phyloP scores from a whole-genome alignment of 2,888 invertebrate genomes.

The Harpagoxenus sublaevis region DNA sequence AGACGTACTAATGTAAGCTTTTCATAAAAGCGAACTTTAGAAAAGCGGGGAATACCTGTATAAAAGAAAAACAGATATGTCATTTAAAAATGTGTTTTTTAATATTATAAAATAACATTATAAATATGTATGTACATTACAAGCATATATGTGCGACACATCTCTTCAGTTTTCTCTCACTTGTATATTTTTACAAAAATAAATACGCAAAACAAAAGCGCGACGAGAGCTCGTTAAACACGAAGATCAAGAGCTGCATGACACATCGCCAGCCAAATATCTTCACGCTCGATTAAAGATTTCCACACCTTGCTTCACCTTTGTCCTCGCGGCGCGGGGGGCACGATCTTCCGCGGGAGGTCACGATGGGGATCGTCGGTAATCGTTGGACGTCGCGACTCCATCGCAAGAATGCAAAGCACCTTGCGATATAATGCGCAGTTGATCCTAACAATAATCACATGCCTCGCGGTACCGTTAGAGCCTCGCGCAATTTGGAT shows the following conservation, averaged over 20 bases:
- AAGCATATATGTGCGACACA: background rate
- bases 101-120: background rate
- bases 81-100: background rate
- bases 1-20: too few relatives aligned
- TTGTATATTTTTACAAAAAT: background rate
- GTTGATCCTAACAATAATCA: conserved; percentile 61
- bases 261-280: conserved; percentile 5
- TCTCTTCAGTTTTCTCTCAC: background rate
- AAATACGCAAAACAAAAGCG: background rate
- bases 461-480: conserved; percentile 68
- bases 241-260: background rate
- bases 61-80: background rate
- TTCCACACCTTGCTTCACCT: conserved; percentile 33
- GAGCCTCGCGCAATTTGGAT: conserved; percentile 55
- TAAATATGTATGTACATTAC: background rate
- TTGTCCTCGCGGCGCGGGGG: conserved; percentile 11
- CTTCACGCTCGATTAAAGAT: conserved; percentile 46
- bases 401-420: conserved; percentile 49
- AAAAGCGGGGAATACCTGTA: too few relatives aligned
- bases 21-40: too few relatives aligned
- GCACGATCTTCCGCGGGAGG: conserved; percentile 28
- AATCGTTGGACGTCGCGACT: conserved; percentile 32
- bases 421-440: conserved; percentile 48
- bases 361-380: conserved; percentile 18
- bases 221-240: background rate